These are phyloP conservation scores for Piscicola geometra DNA, from an alignment of 2,888 invertebrate species.

Conservation along the genomic window DNA sequence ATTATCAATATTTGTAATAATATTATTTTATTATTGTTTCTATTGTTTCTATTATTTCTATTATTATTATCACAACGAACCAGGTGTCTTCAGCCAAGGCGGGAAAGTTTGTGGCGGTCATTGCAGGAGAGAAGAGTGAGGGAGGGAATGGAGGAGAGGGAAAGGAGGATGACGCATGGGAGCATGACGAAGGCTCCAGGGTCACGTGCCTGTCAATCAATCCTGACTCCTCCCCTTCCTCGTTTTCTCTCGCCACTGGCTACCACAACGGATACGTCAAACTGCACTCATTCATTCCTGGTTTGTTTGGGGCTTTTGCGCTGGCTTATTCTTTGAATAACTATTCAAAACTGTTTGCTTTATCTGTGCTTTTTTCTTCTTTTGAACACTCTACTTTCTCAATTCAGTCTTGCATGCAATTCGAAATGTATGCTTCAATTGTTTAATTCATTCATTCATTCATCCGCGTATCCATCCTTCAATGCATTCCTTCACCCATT, in stretches of 20 bases:
- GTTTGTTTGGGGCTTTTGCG: too few species aligned
- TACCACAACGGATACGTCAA: constrained; percentile 50
- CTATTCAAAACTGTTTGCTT: too few species aligned
- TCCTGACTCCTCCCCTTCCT: constrained; percentile 46
- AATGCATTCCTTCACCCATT: background rate
- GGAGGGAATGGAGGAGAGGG: constrained; percentile 26
- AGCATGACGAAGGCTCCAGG: constrained; percentile 35
- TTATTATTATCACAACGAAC: too few species aligned
- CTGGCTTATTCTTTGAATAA: too few species aligned
- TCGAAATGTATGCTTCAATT: too few species aligned
- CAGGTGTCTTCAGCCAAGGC: constrained; percentile 54
- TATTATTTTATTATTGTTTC: too few species aligned
- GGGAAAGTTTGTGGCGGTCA: constrained; percentile 46
- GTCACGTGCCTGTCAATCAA: constrained; percentile 45
- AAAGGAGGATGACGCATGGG: too few species aligned
- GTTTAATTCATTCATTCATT: background rate
- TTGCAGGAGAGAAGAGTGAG: too few species aligned
- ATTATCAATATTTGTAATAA: too few species aligned
- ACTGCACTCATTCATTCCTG: constrained; percentile 47
- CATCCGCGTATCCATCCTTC: background rate
- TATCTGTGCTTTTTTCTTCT: too few species aligned
- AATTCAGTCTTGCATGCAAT: background rate
- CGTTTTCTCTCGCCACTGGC: constrained; percentile 51
- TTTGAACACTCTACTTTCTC: background rate
- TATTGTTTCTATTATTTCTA: too few species aligned